Conservation (phyloP, 2,113 vertebrate genomes). For the Nyctereutes procyonoides region DNA sequence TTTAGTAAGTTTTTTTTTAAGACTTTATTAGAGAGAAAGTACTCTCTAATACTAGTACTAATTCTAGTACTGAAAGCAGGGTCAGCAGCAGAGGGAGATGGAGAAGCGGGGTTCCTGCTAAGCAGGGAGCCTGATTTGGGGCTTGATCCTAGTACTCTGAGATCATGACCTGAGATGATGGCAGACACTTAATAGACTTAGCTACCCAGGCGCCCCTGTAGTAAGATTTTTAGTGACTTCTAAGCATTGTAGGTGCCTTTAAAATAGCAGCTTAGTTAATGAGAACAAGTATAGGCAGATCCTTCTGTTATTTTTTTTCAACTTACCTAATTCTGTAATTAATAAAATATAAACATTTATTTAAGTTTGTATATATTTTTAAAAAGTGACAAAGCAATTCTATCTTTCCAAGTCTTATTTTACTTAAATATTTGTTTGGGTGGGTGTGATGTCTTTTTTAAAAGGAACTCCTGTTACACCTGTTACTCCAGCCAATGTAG, state of each 20-base stretch:
- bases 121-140: too few species aligned
- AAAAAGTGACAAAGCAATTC: neutral
- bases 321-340: neutral
- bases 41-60: too few species aligned
- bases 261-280: neutral
- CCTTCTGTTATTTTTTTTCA: neutral
- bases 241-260: neutral
- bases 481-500: conserved; percentile 96
- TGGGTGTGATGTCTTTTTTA: conserved; percentile 15
- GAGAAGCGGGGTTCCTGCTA: too few species aligned
- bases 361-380: neutral
- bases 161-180: too few species aligned
- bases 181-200: too few species aligned
- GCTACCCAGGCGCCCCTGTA: neutral
- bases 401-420: neutral
- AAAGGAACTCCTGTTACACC: conserved; percentile 97
- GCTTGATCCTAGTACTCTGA: too few species aligned
- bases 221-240: neutral
- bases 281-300: neutral
- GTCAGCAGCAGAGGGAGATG: too few species aligned
- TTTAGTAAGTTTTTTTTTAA: neutral
- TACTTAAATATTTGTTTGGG: neutral
- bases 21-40: too few species aligned
- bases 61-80: too few species aligned
- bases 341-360: neutral